A percentile compares a stretch with the other conserved stretches of the same genome.
Evolutionary conservation across 2,888 invertebrate species (phyloP).

Genomic region (Drosophila prolongata): DNA sequence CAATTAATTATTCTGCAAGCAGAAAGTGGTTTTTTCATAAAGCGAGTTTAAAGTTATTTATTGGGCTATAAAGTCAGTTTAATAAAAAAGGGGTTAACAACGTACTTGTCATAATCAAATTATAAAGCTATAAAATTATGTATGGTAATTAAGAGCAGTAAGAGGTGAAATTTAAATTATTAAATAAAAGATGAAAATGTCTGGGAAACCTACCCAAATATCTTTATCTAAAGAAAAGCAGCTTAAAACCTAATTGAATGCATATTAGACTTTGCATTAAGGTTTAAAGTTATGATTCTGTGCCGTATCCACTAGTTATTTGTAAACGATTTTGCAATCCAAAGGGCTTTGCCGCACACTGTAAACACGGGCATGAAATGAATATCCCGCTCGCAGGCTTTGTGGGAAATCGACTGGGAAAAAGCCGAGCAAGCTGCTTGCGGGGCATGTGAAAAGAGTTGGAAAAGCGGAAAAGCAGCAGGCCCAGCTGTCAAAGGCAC

Average conservation of each 20-base stretch:
- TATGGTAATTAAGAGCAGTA: no score
- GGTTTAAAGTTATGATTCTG: neutral
- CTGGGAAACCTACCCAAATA: no score
- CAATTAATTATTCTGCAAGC: conserved; percentile 1
- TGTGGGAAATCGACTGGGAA: neutral
- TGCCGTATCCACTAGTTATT: neutral
- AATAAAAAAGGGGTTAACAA: no score
- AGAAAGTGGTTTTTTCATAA: neutral
- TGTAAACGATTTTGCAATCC: neutral
- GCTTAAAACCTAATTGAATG: no score
- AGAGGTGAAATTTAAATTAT: no score
- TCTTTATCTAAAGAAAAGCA: no score
- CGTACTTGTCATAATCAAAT: no score
- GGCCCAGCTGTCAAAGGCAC: conserved; percentile 19
- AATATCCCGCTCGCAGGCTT: conserved; percentile 10
- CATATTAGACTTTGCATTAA: no score
- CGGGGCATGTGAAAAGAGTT: conserved; percentile 39
- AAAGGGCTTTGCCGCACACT: neutral
- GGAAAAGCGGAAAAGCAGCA: conserved; percentile 46
- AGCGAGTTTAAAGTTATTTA: no score
- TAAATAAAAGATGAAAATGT: no score
- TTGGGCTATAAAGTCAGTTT: no score
- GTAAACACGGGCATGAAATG: conserved; percentile 7
- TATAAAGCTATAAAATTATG: no score
- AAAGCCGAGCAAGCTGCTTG: conserved; percentile 30